These are phyloP conservation scores for Aurelia coerulea DNA, from an alignment of 30 jellyfish, hydroid and myxozoan species.

Conservation along the genomic window DNA sequence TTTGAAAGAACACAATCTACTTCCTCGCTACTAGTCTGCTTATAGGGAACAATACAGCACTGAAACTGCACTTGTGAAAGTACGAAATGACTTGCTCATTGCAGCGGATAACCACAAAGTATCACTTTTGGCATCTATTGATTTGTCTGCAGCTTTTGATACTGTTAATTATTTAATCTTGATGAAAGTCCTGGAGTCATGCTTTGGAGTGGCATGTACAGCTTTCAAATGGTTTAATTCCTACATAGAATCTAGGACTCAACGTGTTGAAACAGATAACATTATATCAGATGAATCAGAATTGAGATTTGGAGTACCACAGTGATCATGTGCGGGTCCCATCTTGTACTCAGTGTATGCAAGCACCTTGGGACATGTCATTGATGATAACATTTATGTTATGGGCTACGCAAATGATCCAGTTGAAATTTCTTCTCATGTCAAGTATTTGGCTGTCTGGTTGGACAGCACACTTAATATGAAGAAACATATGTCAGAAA, in stretches of 20 bases:
- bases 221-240: background rate
- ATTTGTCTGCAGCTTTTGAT: slow-evolving; percentile 43
- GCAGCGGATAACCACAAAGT: slow-evolving; percentile 47
- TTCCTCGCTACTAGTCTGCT: slow-evolving; percentile 35
- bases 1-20: slow-evolving; percentile 20
- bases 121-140: slow-evolving; percentile 38
- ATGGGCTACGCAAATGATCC: slow-evolving; percentile 6
- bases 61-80: slow-evolving; percentile 11
- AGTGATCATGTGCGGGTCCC: slow-evolving; percentile 6
- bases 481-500: background rate
- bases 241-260: slow-evolving; percentile 1
- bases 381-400: background rate
- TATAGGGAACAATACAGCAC: slow-evolving; percentile 31
- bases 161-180: slow-evolving; percentile 30
- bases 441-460: too few species aligned
- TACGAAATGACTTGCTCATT: slow-evolving; percentile 41
- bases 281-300: too few species aligned
- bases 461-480: too few species aligned
- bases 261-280: too few species aligned
- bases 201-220: slow-evolving; percentile 26
- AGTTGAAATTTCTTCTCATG: too few species aligned
- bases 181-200: slow-evolving; percentile 27
- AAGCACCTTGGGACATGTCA: background rate
- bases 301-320: too few species aligned
- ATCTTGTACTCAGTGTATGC: background rate